Base-by-base conservation (phyloP, 2,797 vertebrate genomes). In the Sebastes glaucus region DNA sequence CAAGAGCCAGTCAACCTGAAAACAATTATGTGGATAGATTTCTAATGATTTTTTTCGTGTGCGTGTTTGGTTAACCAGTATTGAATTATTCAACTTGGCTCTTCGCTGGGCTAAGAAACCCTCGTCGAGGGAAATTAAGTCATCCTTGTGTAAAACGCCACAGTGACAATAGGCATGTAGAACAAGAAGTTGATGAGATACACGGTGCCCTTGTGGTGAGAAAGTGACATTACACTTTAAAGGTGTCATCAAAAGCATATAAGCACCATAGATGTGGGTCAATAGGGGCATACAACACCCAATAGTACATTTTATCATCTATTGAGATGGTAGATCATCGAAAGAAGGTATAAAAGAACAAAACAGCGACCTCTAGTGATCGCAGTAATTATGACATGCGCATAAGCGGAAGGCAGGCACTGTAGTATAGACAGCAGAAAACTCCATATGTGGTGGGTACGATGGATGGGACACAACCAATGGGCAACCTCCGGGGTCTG, bases 1-100 rank as follows among this genome's bases (percentile, higher is more conserved):
- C 90, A 82, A 93, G 88, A 92, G 88, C 86, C 86, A 91, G 91
- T 94, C 91, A 90, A 92, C 89, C 93, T 90, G 85, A 92, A 94
- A 94, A 93, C 91, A 93, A 93, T 93, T 92, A 91, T 90, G 87
- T 71, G 85, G 75, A 88, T 92, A 93, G 93, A 95, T 94, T 93
- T 84, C 76, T 89, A 93, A 93, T 94, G 90, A 93, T 93, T 89
- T 91, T 83, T 77, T 38, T 46, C 42, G 3, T 64, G 11, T 35
- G 8, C 82, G 77, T 92, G 88, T 94, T 94, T 92, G 88, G 91
- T 89, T 93, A 93, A 92, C 87, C 85, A 67, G 74, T 87, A 86
- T 92, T 93, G 92, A 94, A 94, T 94, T 89, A 94, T 95, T 94
- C 89, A 92, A 76, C 86, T 69, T 63, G 70, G 68, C 84, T 88